These are phyloP conservation scores for Actias luna DNA, from an alignment of 2,888 invertebrate species.

Conservation along the genomic window DNA sequence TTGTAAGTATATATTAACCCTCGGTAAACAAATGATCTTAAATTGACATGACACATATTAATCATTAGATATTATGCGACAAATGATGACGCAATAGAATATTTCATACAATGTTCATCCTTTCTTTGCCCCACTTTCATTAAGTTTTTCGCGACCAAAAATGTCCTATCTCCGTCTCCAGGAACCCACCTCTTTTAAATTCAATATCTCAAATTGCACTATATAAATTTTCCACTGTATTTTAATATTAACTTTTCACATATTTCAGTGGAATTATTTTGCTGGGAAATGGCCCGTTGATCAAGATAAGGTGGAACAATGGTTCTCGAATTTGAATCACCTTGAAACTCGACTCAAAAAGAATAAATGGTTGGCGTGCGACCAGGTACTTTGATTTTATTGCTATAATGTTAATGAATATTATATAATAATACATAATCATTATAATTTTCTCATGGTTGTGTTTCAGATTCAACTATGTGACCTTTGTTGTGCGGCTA, in stretches of 20 bases:
- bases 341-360: constrained; percentile 49
- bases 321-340: constrained; percentile 53
- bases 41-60: too few relatives aligned
- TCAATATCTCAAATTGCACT: too few relatives aligned
- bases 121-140: too few relatives aligned
- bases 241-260: not conserved
- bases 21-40: too few relatives aligned
- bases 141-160: too few relatives aligned
- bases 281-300: constrained; percentile 43
- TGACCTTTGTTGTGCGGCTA: constrained; percentile 67
- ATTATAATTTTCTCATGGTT: not conserved
- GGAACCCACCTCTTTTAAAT: too few relatives aligned
- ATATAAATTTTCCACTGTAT: too few relatives aligned
- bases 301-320: constrained; percentile 38
- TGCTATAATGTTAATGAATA: not conserved
- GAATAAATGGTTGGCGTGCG: constrained; percentile 54
- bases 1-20: constrained; percentile 70
- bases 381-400: constrained; percentile 47
- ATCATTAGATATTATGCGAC: too few relatives aligned
- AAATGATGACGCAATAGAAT: too few relatives aligned
- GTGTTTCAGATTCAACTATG: constrained; percentile 60
- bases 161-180: too few relatives aligned
- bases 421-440: not conserved
- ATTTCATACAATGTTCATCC: too few relatives aligned
- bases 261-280: constrained; percentile 59